Base-by-base conservation (phyloP, 2,888 invertebrate genomes). In the Crepidodera aurea region DNA sequence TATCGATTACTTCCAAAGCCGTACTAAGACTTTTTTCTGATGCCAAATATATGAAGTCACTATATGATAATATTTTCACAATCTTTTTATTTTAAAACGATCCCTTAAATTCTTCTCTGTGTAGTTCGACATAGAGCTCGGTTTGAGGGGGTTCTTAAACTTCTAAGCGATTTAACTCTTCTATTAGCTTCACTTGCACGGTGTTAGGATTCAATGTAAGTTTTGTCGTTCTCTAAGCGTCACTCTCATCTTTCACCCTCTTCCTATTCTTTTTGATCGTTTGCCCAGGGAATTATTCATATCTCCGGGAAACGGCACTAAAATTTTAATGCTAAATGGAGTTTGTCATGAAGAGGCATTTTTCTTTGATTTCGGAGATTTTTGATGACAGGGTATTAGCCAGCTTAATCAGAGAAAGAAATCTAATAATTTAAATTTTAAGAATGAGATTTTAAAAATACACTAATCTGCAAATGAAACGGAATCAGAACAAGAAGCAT, bases 111-210 rank as follows among this genome's bases (percentile, higher is more conserved):
- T 6, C 25, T 25, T 25, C 6, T 25, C 25, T 4, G 25, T 7
- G 10, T 5, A 29, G 2, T 13, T 37, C 37, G n/a, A n/a, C n/a
- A 6, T n/a, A 7, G n/a, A n/a, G 10, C 13, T 25, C 12, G 46
- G 16, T 3, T 53, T 53, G 6, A n/a, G 25, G 19, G 15, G 10
- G 19, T 3, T 16, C 22, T 15, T 15, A 29, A 39, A 40, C 53
- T 40, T 37, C 40, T 53, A 40, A 27, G 22, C 40, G 25, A 53
- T 25, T 34, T 40, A 40, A 53, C 25, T 40, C 53, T 39, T 53
- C 27, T 53, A 53, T 53, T 53, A 40, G 53, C 40, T 53, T 53
- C 53, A 53, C 53, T 53, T 53, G 53, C 53, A 53, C 53, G 16
- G 40, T 40, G 39, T 53, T 40, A 53, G 53, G 53, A 40, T 27